phyloP scores from a whole-genome alignment of 2,888 invertebrate genomes.

The Lithophane ornitopus region DNA sequence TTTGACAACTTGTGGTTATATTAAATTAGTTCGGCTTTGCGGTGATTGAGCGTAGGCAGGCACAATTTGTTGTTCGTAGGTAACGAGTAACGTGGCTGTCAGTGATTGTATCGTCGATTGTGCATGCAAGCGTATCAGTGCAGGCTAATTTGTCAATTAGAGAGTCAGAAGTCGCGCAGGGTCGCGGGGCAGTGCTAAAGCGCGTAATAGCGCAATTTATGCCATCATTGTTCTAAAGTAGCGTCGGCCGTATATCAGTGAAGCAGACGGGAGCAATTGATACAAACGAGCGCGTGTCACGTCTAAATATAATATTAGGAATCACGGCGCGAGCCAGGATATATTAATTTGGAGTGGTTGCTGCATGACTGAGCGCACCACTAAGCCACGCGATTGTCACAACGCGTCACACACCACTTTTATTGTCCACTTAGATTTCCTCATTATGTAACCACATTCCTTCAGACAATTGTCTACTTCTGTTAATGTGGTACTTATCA shows the following conservation, averaged over 20 bases:
- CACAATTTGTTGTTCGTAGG: slow-evolving; percentile 68
- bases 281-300: slow-evolving; percentile 90
- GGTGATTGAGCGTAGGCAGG: slow-evolving; percentile 63
- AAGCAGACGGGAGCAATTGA: slow-evolving; percentile 89
- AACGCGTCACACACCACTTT: slow-evolving; percentile 61
- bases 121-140: slow-evolving; percentile 82
- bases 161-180: slow-evolving; percentile 78
- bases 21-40: slow-evolving; percentile 66
- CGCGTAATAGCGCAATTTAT: slow-evolving; percentile 89
- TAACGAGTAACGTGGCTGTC: slow-evolving; percentile 66
- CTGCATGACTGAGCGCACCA: slow-evolving; percentile 82
- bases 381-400: slow-evolving; percentile 73
- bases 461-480: slow-evolving; percentile 59
- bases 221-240: slow-evolving; percentile 90
- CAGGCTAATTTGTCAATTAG: slow-evolving; percentile 83
- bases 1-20: slow-evolving; percentile 75
- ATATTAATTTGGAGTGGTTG: slow-evolving; percentile 89
- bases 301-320: slow-evolving; percentile 91
- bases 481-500: slow-evolving; percentile 42
- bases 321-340: slow-evolving; percentile 91
- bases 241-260: slow-evolving; percentile 89
- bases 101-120: slow-evolving; percentile 77
- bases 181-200: slow-evolving; percentile 83
- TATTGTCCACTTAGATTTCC: slow-evolving; percentile 65
- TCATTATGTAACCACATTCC: slow-evolving; percentile 65